These are phyloP conservation scores for Ferdinandea cuprea DNA, from an alignment of 2,888 invertebrate species.

Conservation along the genomic window DNA sequence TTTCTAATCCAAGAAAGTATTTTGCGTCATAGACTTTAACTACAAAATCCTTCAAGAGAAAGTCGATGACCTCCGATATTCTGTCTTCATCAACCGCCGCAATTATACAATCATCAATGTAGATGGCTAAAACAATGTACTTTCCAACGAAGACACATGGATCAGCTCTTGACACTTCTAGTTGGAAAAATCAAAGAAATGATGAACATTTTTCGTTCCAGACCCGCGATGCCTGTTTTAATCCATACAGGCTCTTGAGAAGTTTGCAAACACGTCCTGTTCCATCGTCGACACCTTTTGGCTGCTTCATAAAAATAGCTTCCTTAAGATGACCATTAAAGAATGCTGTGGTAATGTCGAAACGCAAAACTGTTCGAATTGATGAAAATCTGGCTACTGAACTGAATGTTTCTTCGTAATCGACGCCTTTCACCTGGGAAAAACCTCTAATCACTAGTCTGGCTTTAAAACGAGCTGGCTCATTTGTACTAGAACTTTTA, in stretches of 20 bases:
- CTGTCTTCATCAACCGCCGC: conserved; percentile 52
- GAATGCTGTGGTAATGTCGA: conserved; percentile 69
- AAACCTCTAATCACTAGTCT: conserved; percentile 78
- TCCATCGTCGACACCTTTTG: conserved; percentile 67
- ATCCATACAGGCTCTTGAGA: conserved; percentile 68
- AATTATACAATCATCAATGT: conserved; percentile 76
- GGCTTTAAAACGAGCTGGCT: conserved; percentile 75
- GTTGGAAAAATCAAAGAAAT: conserved; percentile 71
- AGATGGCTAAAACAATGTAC: conserved; percentile 74
- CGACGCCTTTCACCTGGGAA: conserved; percentile 76
- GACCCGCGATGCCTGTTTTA: conserved; percentile 73
- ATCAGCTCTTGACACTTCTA: conserved; percentile 75
- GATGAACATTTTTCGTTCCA: conserved; percentile 73
- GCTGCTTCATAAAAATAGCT: conserved; percentile 66
- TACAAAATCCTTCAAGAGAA: conserved; percentile 46
- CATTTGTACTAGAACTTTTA: conserved; percentile 63
- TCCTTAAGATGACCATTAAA: conserved; percentile 59
- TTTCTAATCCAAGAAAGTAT: conserved; percentile 54
- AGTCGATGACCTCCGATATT: conserved; percentile 42
- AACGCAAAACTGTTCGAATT: conserved; percentile 74
- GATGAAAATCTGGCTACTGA: conserved; percentile 77
- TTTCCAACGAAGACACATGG: conserved; percentile 76
- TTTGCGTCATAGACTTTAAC: conserved; percentile 52
- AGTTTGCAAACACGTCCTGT: conserved; percentile 70
- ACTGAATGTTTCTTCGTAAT: conserved; percentile 78